Base-by-base conservation (phyloP, 2,113 vertebrate species). In the Chascanopsetta lugubris region DNA sequence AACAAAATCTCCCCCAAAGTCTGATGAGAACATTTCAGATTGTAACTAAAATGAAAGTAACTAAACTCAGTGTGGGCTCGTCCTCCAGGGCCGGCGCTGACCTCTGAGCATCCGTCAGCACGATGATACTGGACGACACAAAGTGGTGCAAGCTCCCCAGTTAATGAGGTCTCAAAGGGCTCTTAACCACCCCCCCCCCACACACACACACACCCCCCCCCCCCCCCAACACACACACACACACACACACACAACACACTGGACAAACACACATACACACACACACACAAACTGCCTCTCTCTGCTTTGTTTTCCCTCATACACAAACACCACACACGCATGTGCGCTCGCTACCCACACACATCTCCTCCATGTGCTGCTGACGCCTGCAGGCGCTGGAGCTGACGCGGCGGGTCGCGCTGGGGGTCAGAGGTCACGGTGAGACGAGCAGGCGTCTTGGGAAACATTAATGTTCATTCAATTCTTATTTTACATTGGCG, bases 91-190 rank as follows among this genome's bases (percentile, higher is more conserved):
- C 10, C n/a, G 17, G 1, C 24, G 5, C 56, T 27, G 53, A 58
- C 32, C 62, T 62, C 55, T 55, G 29, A 61, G 64, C 61, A 36
- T 76, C 76, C 70, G 54, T 50, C 55, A 76, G 30, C 36, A 53
- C 15, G 61, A 62, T 63, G 76, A 75, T 79, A 43, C 65, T 47
- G 40, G 12, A 83, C 53, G 42, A 87, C 87, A 86, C 40, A 63
- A 81, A 86, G 22, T 40, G 59, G 83, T 87, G 69, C 88, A 88
- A 67, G 85, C 68, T 90, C 84, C 72, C 69, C 80, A 9, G 18
- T 89, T 94, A 94, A 93, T 92, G 92, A 95, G 90, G 76, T 92
- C 93, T 94, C 92, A 0, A 57, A 88, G 88, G 93, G 89, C 77
- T 68, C 47, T 29, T 58, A 63, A 81, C 51, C 80, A 45, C 29